Evolutionary conservation across 2,797 vertebrate species (phyloP), one percentile per base, ranked within the genome.

Genomic region (Crypturellus tataupa): DNA sequence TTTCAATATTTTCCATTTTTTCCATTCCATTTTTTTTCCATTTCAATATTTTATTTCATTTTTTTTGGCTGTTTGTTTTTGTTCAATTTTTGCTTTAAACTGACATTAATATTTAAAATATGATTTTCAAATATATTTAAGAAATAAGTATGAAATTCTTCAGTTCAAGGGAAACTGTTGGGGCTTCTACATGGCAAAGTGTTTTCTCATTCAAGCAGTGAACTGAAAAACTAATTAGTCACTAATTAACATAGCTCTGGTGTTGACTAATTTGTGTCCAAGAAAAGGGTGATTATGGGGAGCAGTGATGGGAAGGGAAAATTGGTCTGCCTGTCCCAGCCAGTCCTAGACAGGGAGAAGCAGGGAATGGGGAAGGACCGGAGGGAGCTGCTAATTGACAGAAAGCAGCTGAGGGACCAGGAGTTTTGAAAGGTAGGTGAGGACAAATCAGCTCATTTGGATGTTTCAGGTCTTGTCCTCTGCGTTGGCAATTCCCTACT

Each of bases 151-250:
- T 15, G 33, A 59, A 70, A 31, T 25, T 13, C n/a, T 70, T 40
- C 37, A 5, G 47, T 55, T 79, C 33, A 59, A 67, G 53, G 88
- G 77, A 79, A 82, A 40, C 63, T 8, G 58, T 55, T 88, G 63
- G 44, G 53, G 47, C 49, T 46, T 62, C 42, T 65, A 59, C 21
- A 33, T 20, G 6, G 9, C 0, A 7, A 64, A 56, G 16, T 31
- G 23, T 10, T 56, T 33, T 63, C 31, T 42, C 10, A 12, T 85
- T 87, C 71, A 85, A 58, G 12, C 80, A 90, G 47, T 87, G 92
- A 94, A 73, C 62, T 87, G 89, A 82, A 91, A 91, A 90, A 90
- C 70, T 85, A 93, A 89, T 80, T 69, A 87, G 27, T 69, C 24
- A 13, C 42, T 92, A 85, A 95, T 95, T 94, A 87, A 92, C 68